Evolutionary conservation across 2,888 invertebrate species (phyloP), one percentile per base, ranked within the genome.

Genomic region (Parascotia fuliginaria): DNA sequence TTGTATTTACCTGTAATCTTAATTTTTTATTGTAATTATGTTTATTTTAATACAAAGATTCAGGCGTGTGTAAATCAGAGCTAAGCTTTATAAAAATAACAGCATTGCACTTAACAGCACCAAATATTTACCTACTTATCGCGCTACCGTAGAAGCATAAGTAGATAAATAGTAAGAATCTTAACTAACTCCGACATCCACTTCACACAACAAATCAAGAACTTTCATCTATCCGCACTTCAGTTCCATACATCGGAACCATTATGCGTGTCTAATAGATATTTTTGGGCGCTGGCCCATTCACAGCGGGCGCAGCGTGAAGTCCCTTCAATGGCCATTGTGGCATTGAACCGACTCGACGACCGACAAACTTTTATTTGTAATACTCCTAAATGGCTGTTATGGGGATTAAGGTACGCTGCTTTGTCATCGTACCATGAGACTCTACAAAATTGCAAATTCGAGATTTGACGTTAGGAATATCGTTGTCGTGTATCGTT

Each of bases 211-310:
- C 67, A 64, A 79, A 85, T 84, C 83, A 77, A 67, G 71, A 77
- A 81, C 80, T 77, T 72, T 73, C 73, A 78, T 78, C 79, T 78
- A 73, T 76, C 77, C 70, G 64, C 75, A 75, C 75, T 71, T 67
- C 76, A 43, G 65, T 66, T 75, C 74, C 71, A 77, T 80, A 81
- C 81, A 75, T 84, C 80, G 77, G 70, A 66, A 64, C 85, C 80
- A 87, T 89, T 89, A 89, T 87, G 87, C 87, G 88, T 84, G 83
- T 81, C 89, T 91, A 90, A 91, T 92, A 91, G 85, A 82, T 92
- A 89, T 92, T 42, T 90, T 91, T 90, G 80, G 79, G 75, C 83
- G 78, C 60, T 80, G 68, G 82, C 78, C 88, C 92, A 92, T 92
- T 92, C 89, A 90, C 80, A 68, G 75, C 73, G 73, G 75, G 72